These are phyloP conservation scores for Halichoeres trimaculatus DNA, from an alignment of 2,113 vertebrate species.

Conservation along the genomic window DNA sequence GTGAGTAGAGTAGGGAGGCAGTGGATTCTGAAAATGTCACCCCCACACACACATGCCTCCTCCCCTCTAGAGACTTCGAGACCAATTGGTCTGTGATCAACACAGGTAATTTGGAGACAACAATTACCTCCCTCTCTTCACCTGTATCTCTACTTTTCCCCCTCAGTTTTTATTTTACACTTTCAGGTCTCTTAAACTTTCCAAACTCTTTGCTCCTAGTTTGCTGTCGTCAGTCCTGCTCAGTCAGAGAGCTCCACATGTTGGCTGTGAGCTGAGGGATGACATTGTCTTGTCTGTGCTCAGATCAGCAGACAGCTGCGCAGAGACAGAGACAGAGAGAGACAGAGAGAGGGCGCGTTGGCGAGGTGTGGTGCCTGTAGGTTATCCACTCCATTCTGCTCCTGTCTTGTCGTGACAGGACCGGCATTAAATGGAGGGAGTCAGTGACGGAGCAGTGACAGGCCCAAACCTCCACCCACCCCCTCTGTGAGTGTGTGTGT, in stretches of 20 bases:
- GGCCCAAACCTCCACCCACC: constrained; percentile 61
- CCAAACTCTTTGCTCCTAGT: constrained; percentile 36
- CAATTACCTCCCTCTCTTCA: constrained; percentile 60
- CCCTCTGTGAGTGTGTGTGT: constrained; percentile 17
- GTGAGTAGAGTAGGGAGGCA: constrained; percentile 40
- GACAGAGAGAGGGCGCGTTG: background rate
- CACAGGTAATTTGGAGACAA: constrained; percentile 77
- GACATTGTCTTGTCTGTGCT: constrained; percentile 54
- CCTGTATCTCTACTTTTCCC: constrained; percentile 8
- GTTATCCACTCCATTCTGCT: constrained; percentile 77
- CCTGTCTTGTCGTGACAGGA: constrained; percentile 83
- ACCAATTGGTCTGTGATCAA: constrained; percentile 80
- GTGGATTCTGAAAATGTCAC: constrained; percentile 71
- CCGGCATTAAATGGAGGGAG: constrained; percentile 74
- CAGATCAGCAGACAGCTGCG: constrained; percentile 50
- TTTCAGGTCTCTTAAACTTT: constrained; percentile 28
- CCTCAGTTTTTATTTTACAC: background rate
- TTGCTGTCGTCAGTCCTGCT: constrained; percentile 42
- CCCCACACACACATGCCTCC: constrained; percentile 35
- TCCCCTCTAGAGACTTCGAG: constrained; percentile 62
- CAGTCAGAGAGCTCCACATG: constrained; percentile 27
- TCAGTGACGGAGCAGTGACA: constrained; percentile 77
- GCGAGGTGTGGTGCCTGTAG: constrained; percentile 81
- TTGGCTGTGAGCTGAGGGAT: constrained; percentile 57
- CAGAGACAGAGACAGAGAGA: background rate